Base-by-base conservation (phyloP, 2,888 invertebrate species). In the Rhogogaster chlorosoma region DNA sequence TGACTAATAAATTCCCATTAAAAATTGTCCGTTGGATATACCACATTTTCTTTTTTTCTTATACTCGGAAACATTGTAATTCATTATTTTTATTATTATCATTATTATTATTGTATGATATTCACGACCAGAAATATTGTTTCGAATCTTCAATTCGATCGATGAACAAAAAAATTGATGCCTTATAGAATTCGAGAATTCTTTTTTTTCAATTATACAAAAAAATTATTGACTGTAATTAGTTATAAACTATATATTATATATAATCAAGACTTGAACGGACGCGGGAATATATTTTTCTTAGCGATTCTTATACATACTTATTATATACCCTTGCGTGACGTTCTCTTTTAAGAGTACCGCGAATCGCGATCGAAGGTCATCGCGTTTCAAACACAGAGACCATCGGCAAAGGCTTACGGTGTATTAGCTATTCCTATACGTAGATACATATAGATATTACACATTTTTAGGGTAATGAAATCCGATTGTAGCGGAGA, bases 281-380 rank as follows among this genome's bases (percentile, higher is more conserved):
- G 32, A 67, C 15, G 67, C 6, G 32, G 32, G 15, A 67, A 61
- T 61, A 61, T 61, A 57, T 61, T 61, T 61, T 26, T 18, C 32
- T 67, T 7, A 5, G 18, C 18, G 32, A 67, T 67, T 18, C 67
- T 26, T 32, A 67, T 18, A 57, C 57, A 15, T 15, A 45, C 32
- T 67, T 18, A 49, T 15, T n/a, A n/a, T 53, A n/a, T 53, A 45
- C 45, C 67, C 18, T 67, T 12, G 67, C 67, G 67, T 67, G 67
- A 67, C 67, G 32, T 67, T 67, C 67, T 67, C 67, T 67, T 67
- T 67, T 12, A 67, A 67, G 18, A 67, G 67, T 67, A 29, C 53
- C 26, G 49, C 49, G 29, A 77, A 29, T 77, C 32, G 77, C 77
- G 77, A 45, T 77, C 49, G 77, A 77, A 77, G 77, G 77, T 77